A percentile compares a stretch with the other conserved stretches of the same genome.
Evolutionary conservation across 30 jellyfish, hydroid and myxozoan genomes (phyloP).

Genomic region (Aurelia sp.): DNA sequence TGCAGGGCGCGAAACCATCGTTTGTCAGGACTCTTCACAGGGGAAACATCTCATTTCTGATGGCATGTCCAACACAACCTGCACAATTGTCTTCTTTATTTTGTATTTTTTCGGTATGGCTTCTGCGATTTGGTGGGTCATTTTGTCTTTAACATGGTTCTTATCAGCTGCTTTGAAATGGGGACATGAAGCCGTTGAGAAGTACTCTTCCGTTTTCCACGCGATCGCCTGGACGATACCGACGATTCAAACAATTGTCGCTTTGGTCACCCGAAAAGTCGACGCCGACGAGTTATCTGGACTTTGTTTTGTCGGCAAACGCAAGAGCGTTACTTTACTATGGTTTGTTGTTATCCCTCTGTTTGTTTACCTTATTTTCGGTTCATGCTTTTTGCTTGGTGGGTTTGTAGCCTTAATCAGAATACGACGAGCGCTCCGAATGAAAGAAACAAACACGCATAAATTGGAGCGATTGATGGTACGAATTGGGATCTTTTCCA

Average conservation of each 20-base stretch:
- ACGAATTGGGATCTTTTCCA: conserved; percentile 88
- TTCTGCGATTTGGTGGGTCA: conserved; percentile 96
- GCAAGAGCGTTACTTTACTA: conserved; percentile 68
- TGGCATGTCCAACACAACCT: conserved; percentile 80
- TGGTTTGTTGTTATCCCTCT: conserved; percentile 88
- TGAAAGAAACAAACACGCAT: conserved; percentile 78
- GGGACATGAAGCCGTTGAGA: conserved; percentile 98
- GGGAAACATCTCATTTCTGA: conserved; percentile 79
- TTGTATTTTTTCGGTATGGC: conserved; percentile 93
- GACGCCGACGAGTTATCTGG: conserved; percentile 95
- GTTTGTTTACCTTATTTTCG: conserved; percentile 72
- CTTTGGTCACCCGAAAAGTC: conserved; percentile 89
- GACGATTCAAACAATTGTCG: conserved; percentile 85
- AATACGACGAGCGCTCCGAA: conserved; percentile 79
- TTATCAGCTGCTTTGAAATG: conserved; percentile 93
- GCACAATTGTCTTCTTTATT: conserved; percentile 80
- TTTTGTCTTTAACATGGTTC: conserved; percentile 90
- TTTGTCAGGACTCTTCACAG: conserved; percentile 56
- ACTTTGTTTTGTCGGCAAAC: conserved; percentile 78
- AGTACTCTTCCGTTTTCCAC: conserved; percentile 87
- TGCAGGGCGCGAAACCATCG: conserved; percentile 82
- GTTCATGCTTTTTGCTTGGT: conserved; percentile 75
- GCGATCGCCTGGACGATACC: conserved; percentile 95
- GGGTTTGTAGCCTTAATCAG: conserved; percentile 86
- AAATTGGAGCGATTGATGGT: conserved; percentile 87